Conservation (phyloP, 2,888 invertebrate genomes). For the Xestia ashworthii region DNA sequence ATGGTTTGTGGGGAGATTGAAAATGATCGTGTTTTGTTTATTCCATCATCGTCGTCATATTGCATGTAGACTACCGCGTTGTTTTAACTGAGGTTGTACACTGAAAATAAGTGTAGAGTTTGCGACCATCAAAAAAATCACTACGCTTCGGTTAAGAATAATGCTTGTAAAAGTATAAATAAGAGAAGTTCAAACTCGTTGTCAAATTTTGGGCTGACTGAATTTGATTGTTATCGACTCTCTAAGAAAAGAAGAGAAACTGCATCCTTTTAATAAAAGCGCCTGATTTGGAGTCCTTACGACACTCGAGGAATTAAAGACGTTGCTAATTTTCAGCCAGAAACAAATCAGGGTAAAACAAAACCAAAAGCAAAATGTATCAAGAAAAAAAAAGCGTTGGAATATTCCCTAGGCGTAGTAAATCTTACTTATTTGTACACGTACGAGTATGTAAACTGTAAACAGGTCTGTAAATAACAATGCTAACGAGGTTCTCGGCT, state of each 20-base stretch:
- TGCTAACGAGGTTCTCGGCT: constrained; percentile 52
- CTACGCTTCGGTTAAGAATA: too few species aligned
- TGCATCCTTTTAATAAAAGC: not conserved
- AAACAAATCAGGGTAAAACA: not conserved
- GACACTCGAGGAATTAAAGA: not conserved
- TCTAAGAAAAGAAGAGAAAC: not conserved
- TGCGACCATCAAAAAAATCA: not conserved
- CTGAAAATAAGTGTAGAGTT: not conserved
- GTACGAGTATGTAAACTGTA: constrained; percentile 56
- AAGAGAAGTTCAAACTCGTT: too few species aligned
- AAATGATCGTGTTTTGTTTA: not conserved
- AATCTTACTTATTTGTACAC: constrained; percentile 58
- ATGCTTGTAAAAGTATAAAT: too few species aligned
- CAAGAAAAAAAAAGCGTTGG: constrained; percentile 27
- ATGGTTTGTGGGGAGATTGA: not conserved
- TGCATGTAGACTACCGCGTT: not conserved
- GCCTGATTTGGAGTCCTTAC: not conserved
- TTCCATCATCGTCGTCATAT: not conserved
- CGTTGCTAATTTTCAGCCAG: not conserved
- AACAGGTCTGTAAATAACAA: constrained; percentile 57
- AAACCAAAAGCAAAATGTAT: constrained; percentile 8
- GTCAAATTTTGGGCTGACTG: too few species aligned
- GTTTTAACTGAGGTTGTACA: not conserved
- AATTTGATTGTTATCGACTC: too few species aligned
- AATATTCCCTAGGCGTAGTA: constrained; percentile 42